phyloP scores from a whole-genome alignment of 2,113 vertebrate genomes.

The Phocoena sinus region DNA sequence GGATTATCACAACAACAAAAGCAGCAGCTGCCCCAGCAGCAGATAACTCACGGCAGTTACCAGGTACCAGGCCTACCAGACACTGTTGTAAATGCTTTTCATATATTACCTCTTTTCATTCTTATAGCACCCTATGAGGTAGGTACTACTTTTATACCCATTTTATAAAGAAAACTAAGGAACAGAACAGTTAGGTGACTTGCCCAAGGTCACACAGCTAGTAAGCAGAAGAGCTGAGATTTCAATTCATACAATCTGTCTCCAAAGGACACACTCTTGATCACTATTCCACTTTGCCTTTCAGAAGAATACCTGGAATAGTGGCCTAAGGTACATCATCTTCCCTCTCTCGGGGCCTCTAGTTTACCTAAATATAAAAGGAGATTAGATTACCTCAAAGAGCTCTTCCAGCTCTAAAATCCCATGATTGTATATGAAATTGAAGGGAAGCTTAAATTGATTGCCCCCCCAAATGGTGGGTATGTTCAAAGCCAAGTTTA shows the following conservation, averaged over 20 bases:
- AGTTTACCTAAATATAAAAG: background rate
- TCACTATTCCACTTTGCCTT: background rate
- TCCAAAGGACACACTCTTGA: background rate
- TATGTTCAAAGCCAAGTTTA: background rate
- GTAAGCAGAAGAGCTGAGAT: background rate
- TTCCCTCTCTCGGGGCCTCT: background rate
- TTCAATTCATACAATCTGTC: background rate
- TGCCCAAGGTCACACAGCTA: background rate
- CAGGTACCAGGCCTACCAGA: background rate
- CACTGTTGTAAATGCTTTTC: background rate
- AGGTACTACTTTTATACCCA: background rate
- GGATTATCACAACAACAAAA: background rate
- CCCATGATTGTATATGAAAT: background rate
- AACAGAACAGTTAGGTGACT: background rate
- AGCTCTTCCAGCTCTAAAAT: background rate
- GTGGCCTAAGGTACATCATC: background rate
- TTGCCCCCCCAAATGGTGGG: background rate
- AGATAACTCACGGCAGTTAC: background rate
- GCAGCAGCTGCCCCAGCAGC: background rate
- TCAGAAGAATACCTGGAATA: background rate
- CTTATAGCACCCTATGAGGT: background rate
- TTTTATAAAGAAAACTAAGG: background rate
- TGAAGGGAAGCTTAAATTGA: background rate
- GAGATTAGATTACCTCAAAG: background rate
- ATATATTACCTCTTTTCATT: background rate